Evolutionary conservation across 2,888 invertebrate genomes (phyloP).

Genomic region (Sesia bembeciformis): DNA sequence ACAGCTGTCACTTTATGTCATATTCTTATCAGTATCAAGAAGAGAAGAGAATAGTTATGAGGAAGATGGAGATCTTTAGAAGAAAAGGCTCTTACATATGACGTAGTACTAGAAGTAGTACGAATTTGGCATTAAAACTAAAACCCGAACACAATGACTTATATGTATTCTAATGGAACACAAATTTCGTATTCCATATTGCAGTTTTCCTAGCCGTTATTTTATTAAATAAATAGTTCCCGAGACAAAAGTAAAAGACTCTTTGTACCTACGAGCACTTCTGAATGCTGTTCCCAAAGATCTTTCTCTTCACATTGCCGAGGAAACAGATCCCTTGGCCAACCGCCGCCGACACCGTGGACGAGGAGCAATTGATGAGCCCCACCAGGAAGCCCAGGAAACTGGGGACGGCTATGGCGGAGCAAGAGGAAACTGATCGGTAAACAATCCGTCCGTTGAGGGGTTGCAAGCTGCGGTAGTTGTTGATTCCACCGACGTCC

Average conservation of each 20-base stretch:
- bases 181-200: too few relatives aligned
- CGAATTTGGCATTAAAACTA: too few relatives aligned
- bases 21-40: too few relatives aligned
- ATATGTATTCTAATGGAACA: too few relatives aligned
- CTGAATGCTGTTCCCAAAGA: conserved; percentile 24
- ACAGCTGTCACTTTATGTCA: too few relatives aligned
- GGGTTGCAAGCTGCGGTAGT: conserved; percentile 59
- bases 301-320: conserved; percentile 33
- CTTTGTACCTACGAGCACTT: conserved; percentile 12
- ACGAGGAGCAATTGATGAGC: conserved; percentile 32
- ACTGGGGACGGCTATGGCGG: conserved; percentile 27
- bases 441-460: conserved; percentile 42
- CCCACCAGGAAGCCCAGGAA: conserved; percentile 22
- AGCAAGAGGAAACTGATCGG: conserved; percentile 42
- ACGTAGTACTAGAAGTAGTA: too few relatives aligned
- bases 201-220: too few relatives aligned
- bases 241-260: neutral
- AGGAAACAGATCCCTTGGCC: conserved; percentile 35
- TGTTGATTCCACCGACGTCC: conserved; percentile 48
- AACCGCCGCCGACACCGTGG: conserved; percentile 24
- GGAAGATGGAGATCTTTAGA: too few relatives aligned
- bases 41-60: too few relatives aligned
- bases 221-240: too few relatives aligned
- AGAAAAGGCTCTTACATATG: too few relatives aligned
- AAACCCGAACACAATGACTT: too few relatives aligned